These are phyloP conservation scores for Psephotus haematonotus DNA, from an alignment of 2,113 vertebrate genomes.

Conservation along the genomic window DNA sequence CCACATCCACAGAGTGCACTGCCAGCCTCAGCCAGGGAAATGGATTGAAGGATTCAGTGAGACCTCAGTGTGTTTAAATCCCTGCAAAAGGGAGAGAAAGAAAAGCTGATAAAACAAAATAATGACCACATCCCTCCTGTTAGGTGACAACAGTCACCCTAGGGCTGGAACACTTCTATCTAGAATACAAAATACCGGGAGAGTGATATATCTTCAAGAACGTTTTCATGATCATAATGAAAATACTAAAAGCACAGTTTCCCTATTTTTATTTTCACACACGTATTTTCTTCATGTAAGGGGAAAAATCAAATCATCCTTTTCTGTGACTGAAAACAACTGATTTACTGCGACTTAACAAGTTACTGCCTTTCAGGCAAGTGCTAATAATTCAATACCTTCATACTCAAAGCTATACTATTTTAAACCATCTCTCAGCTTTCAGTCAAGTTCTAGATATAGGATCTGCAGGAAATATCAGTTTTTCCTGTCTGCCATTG, in stretches of 20 bases:
- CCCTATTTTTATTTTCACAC: neutral
- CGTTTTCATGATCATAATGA: neutral
- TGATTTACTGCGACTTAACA: neutral
- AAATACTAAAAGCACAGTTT: neutral
- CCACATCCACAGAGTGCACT: neutral
- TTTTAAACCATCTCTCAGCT: neutral
- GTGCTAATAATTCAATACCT: neutral
- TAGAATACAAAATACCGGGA: neutral
- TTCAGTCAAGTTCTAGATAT: neutral
- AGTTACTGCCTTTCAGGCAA: neutral
- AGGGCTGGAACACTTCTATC: neutral
- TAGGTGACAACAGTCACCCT: neutral
- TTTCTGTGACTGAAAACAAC: neutral
- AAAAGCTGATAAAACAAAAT: slow-evolving; percentile 19
- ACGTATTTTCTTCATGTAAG: neutral
- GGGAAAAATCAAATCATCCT: neutral
- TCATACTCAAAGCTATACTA: neutral
- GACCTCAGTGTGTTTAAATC: neutral
- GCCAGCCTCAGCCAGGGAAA: neutral
- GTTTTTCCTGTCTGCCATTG: neutral
- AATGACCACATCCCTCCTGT: neutral
- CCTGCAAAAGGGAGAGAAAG: neutral
- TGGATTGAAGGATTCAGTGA: neutral
- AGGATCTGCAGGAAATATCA: neutral
- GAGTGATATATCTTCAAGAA: neutral